A percentile compares a stretch with the other conserved stretches of the same genome.
These are phyloP conservation scores for Brachypalpus laphriformis DNA, from an alignment of 2,888 invertebrate species.

Conservation along the genomic window DNA sequence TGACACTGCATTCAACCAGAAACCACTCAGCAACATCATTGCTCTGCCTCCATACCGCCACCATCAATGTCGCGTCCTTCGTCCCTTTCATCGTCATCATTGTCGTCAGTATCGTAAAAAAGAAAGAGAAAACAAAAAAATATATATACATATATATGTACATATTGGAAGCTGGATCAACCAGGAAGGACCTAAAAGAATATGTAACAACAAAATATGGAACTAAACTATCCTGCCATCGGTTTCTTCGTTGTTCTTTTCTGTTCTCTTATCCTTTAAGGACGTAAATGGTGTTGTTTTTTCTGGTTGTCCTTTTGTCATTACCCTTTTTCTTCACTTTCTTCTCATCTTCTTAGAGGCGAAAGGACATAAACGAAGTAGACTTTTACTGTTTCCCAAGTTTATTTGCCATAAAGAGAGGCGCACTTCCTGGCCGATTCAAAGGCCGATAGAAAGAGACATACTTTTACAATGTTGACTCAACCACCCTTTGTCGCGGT, in stretches of 20 bases:
- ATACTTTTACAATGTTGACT: constrained; percentile 63
- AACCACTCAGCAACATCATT: constrained; percentile 69
- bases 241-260: constrained; percentile 50
- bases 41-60: constrained; percentile 26
- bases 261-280: constrained; percentile 68
- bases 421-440: constrained; percentile 24
- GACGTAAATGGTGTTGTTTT: constrained; percentile 49
- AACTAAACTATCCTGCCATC: constrained; percentile 67
- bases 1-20: constrained; percentile 73
- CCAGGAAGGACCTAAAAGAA: constrained; percentile 33
- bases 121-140: not conserved
- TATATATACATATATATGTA: not conserved
- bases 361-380: constrained; percentile 63
- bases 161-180: constrained; percentile 61
- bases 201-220: constrained; percentile 68
- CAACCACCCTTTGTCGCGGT: constrained; percentile 12
- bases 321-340: constrained; percentile 8
- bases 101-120: constrained; percentile 59
- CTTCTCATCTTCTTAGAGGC: not conserved
- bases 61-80: constrained; percentile 45
- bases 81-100: constrained; percentile 60
- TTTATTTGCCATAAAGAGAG: constrained; percentile 67
- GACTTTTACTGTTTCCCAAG: constrained; percentile 68
- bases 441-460: constrained; percentile 6
- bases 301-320: constrained; percentile 34